Conservation (phyloP, 2,113 vertebrate species). For the Misgurnus mizolepis region DNA sequence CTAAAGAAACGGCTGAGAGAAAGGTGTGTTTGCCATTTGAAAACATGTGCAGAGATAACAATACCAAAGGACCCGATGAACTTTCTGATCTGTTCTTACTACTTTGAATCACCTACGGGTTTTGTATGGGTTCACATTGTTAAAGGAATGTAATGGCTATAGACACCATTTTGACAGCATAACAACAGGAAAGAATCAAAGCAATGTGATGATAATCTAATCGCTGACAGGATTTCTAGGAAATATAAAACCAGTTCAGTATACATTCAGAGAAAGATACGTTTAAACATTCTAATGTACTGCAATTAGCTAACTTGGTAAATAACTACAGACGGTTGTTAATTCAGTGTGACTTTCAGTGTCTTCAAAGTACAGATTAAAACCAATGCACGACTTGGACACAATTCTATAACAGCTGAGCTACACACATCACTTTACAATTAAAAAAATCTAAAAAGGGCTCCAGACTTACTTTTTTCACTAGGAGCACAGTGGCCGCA, state of each 20-base stretch:
- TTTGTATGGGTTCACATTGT: constrained; percentile 35
- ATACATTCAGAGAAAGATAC: neutral
- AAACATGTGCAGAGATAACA: neutral
- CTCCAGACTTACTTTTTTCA: too few relatives aligned
- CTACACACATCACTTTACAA: too few relatives aligned
- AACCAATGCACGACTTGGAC: too few relatives aligned
- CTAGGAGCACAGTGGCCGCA: too few relatives aligned
- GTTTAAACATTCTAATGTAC: too few relatives aligned
- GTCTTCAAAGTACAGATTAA: too few relatives aligned
- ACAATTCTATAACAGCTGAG: too few relatives aligned
- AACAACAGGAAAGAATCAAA: neutral
- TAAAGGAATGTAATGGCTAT: constrained; percentile 7
- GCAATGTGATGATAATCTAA: neutral
- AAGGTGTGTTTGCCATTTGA: neutral
- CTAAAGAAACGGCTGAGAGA: neutral
- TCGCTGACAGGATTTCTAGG: neutral
- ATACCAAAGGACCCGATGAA: neutral
- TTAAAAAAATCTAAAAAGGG: too few relatives aligned
- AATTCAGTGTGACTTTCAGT: too few relatives aligned
- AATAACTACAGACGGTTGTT: too few relatives aligned
- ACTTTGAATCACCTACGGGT: neutral
- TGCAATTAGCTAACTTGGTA: too few relatives aligned
- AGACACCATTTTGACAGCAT: neutral
- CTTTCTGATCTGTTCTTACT: constrained; percentile 5
- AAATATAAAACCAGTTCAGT: neutral